phyloP scores from a whole-genome alignment of 2,113 vertebrate species.

The Cromileptes altivelis region DNA sequence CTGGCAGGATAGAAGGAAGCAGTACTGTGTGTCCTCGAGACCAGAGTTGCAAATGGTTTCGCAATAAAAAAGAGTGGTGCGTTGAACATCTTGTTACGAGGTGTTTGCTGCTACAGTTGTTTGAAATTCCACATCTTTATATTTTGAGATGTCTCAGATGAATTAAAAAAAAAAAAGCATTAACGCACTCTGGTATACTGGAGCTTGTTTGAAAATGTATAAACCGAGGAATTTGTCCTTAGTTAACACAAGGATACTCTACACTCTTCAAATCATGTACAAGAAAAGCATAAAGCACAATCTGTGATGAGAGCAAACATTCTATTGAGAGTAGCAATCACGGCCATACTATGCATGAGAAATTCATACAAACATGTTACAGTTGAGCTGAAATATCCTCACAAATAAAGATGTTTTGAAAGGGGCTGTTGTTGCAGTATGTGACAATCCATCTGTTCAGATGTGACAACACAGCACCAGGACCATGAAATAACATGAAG shows the following conservation, averaged over 20 bases:
- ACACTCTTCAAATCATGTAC: neutral
- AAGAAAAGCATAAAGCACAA: neutral
- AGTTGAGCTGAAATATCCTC: constrained; percentile 6
- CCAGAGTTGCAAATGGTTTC: constrained; percentile 7
- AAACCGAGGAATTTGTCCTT: neutral
- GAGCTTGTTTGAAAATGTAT: neutral
- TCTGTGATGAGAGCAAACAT: neutral
- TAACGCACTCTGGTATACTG: neutral
- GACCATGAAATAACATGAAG: constrained; percentile 59
- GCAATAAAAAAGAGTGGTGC: neutral
- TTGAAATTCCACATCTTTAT: neutral
- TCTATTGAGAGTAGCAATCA: neutral
- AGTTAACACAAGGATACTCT: neutral
- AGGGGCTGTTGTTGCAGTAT: constrained; percentile 14
- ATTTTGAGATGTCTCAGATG: neutral
- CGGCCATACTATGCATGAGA: neutral
- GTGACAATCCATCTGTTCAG: constrained; percentile 44
- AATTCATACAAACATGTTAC: neutral
- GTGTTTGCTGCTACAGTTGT: neutral
- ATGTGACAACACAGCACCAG: constrained; percentile 29
- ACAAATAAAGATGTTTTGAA: constrained; percentile 3
- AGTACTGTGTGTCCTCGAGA: neutral
- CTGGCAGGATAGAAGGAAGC: constrained; percentile 25
- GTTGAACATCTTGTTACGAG: neutral
- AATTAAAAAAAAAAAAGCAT: neutral